Conservation (phyloP, 2,888 invertebrate species). For the Dichetophora obliterata region DNA sequence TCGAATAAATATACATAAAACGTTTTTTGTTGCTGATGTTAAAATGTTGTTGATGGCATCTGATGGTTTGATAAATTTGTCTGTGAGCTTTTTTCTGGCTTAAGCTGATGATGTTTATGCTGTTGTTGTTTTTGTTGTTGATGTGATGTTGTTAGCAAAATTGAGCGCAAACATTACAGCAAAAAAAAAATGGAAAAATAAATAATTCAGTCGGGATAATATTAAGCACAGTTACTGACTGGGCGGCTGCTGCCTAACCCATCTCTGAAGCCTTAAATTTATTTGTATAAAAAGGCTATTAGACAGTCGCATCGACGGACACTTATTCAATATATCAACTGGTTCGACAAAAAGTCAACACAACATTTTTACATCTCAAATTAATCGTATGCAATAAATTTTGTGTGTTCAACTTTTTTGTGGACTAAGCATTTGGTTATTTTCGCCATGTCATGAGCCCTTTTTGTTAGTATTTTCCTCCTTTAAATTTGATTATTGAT, state of each 20-base stretch:
- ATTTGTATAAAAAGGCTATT: background rate
- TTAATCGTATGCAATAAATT: slow-evolving; percentile 39
- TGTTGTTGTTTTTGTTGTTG: background rate
- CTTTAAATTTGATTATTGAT: slow-evolving; percentile 1
- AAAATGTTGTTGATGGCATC: slow-evolving; percentile 22
- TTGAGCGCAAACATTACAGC: background rate
- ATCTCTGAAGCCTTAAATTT: background rate
- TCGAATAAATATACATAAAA: background rate
- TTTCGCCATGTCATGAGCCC: too few relatives aligned
- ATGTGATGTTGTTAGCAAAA: background rate
- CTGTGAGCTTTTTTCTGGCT: slow-evolving; percentile 4
- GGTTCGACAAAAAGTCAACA: slow-evolving; percentile 4
- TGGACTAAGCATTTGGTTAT: background rate
- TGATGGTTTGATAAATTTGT: slow-evolving; percentile 22
- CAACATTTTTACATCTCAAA: slow-evolving; percentile 18
- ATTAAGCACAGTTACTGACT: background rate
- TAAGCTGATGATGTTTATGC: background rate
- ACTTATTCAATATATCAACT: background rate
- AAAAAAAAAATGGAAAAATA: background rate
- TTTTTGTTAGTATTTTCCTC: background rate
- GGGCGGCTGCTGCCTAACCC: too few relatives aligned
- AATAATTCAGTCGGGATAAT: background rate
- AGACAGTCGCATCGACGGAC: background rate
- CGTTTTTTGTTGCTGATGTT: background rate
- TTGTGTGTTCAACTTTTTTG: background rate